Conservation (phyloP, 2,797 vertebrate genomes). For the Coccyzus lansbergi region DNA sequence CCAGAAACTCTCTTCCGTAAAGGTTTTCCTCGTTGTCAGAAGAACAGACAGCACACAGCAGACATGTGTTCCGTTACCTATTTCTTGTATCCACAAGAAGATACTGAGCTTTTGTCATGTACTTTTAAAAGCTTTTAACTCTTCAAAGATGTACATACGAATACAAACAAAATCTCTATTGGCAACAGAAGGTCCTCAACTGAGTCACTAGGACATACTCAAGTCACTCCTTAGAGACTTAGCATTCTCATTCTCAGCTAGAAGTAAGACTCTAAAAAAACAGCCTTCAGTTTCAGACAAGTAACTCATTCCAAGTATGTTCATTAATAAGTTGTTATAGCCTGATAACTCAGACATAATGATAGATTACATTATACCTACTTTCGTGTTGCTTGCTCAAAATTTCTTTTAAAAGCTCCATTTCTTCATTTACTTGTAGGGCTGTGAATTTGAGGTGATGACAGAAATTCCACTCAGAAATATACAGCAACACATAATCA, state of each 20-base stretch:
- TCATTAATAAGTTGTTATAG: background rate
- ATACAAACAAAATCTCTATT: background rate
- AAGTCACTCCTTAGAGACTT: background rate
- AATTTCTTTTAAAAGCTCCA: background rate
- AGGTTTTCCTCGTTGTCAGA: background rate
- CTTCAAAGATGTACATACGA: background rate
- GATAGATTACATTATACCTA: too few relatives aligned
- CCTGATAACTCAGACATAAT: background rate
- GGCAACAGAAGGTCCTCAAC: background rate
- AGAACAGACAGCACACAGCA: background rate
- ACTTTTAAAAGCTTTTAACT: background rate
- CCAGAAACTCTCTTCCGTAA: background rate
- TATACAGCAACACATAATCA: background rate
- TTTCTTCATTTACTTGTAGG: background rate
- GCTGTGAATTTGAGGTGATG: background rate
- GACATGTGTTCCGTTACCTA: background rate
- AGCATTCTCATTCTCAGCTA: background rate
- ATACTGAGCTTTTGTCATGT: background rate
- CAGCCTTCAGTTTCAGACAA: background rate
- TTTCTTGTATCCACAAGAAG: background rate
- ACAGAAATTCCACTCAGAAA: background rate
- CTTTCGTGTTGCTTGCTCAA: background rate
- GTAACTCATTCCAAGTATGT: background rate
- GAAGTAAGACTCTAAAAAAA: background rate
- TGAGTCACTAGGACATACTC: background rate